Evolutionary conservation across 1,140 invertebrate species (phyloP).

Genomic region (Zaprionus lachaisei): DNA sequence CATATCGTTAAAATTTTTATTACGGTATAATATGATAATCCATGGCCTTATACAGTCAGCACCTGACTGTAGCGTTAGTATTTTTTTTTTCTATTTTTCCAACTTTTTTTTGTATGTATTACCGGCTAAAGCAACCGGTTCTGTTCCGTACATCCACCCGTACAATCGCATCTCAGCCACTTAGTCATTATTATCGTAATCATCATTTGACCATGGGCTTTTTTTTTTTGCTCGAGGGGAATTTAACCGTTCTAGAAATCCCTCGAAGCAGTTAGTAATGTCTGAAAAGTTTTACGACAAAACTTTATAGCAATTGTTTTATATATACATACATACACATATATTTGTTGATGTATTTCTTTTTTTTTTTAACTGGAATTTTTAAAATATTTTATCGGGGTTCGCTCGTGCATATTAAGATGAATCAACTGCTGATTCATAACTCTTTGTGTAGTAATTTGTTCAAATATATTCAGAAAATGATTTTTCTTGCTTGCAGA

Average conservation of each 20-base stretch:
- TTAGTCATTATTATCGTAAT: slow-evolving; percentile 45
- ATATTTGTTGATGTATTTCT: not conserved
- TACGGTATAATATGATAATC: no score
- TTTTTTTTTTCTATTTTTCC: slow-evolving; percentile 15
- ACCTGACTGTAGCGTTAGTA: no score
- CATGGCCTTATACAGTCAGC: no score
- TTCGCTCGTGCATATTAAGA: not conserved
- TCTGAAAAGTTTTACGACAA: not conserved
- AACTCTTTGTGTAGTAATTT: not conserved
- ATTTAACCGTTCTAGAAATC: not conserved
- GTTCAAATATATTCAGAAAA: not conserved
- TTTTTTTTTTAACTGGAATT: not conserved
- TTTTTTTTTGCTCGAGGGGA: slow-evolving; percentile 14
- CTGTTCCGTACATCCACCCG: slow-evolving; percentile 1
- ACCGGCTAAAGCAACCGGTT: slow-evolving; percentile 39
- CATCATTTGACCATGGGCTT: slow-evolving; percentile 22
- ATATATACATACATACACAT: no score
- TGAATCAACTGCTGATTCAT: slow-evolving; percentile 1
- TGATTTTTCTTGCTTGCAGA: not conserved
- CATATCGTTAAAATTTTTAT: no score
- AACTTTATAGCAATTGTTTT: no score
- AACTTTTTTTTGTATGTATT: not conserved
- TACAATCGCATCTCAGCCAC: slow-evolving; percentile 5
- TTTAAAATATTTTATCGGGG: not conserved
- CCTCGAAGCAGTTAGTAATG: not conserved